Conservation (phyloP, 2,888 invertebrate species). For the Eilema depressum region DNA sequence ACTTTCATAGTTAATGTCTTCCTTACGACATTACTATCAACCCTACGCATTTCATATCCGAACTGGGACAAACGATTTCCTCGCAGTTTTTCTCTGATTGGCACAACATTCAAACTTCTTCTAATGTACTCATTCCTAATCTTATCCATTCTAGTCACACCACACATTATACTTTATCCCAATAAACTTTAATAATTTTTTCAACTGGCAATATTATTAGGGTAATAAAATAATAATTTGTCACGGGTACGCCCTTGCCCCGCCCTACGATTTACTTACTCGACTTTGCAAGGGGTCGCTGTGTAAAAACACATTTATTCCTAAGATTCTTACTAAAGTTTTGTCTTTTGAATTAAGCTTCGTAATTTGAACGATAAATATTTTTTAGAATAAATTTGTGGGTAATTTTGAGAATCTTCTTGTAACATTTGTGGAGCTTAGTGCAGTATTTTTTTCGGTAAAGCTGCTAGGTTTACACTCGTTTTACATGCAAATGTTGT, state of each 20-base stretch:
- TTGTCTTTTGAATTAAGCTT: constrained; percentile 24
- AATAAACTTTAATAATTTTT: constrained; percentile 65
- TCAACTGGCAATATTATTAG: constrained; percentile 62
- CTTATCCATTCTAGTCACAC: too few relatives aligned
- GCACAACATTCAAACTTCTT: too few relatives aligned
- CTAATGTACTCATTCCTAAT: too few relatives aligned
- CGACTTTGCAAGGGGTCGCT: constrained; percentile 40
- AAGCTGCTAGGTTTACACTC: too few relatives aligned
- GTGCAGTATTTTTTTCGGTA: too few relatives aligned
- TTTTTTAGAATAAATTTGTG: constrained; percentile 8
- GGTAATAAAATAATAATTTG: constrained; percentile 76
- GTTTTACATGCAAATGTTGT: too few relatives aligned
- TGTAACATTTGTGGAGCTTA: neutral
- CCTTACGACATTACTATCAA: too few relatives aligned
- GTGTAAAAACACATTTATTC: constrained; percentile 33
- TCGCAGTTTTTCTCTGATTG: too few relatives aligned
- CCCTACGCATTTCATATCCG: too few relatives aligned
- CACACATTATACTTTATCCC: too few relatives aligned
- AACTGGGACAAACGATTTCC: too few relatives aligned
- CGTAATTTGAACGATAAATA: constrained; percentile 25
- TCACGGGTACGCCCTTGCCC: constrained; percentile 48
- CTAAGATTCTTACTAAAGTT: constrained; percentile 31
- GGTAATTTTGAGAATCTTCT: neutral
- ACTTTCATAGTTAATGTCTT: too few relatives aligned
- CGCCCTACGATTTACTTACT: constrained; percentile 63